phyloP scores from a whole-genome alignment of 2,797 vertebrate species.

The Malacoraja senta region DNA sequence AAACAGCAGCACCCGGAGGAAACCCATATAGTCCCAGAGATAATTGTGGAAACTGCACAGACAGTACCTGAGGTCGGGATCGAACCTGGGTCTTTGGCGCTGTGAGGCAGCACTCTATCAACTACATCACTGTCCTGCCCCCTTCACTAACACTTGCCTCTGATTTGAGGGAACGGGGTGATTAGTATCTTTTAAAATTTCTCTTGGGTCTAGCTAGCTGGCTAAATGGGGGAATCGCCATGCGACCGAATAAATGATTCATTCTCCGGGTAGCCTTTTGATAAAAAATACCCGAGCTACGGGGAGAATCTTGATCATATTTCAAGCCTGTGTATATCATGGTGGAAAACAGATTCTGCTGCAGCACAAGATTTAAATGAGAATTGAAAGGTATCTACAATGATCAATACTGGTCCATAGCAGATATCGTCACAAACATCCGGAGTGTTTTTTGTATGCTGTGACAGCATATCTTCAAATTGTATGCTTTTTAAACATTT shows the following conservation, averaged over 20 bases:
- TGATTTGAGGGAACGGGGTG: not conserved
- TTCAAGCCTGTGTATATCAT: not conserved
- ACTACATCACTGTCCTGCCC: too few relatives aligned
- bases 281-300: not conserved
- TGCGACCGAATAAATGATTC: not conserved
- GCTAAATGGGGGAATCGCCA: not conserved
- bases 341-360: not conserved
- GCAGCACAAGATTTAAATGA: not conserved
- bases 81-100: too few relatives aligned
- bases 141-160: too few relatives aligned
- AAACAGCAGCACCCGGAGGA: too few relatives aligned
- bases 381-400: not conserved
- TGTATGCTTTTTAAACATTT: conserved; percentile 2
- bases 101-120: too few relatives aligned
- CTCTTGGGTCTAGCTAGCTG: not conserved
- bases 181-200: not conserved
- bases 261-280: not conserved
- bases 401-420: not conserved
- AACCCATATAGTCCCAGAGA: too few relatives aligned
- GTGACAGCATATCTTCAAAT: not conserved
- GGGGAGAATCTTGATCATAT: not conserved
- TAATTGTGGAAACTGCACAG: too few relatives aligned
- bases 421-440: not conserved
- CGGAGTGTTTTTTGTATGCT: not conserved
- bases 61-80: too few relatives aligned